Evolutionary conservation across 2,888 invertebrate species (phyloP).

Genomic region (Hipparchia semele): DNA sequence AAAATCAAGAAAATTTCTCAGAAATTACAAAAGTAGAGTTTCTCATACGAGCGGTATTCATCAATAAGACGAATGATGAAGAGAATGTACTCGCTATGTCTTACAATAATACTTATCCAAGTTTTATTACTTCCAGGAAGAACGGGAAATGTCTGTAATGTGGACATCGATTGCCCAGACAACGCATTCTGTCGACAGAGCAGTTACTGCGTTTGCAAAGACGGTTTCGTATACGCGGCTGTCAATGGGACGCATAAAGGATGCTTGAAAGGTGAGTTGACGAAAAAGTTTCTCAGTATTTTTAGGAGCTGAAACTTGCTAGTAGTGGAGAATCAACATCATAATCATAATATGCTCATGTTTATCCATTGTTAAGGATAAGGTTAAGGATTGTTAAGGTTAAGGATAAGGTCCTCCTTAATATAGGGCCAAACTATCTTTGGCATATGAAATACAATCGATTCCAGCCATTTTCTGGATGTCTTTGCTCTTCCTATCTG

Average conservation of each 20-base stretch:
- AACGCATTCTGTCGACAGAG: constrained; percentile 74
- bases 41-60: background rate
- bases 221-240: constrained; percentile 73
- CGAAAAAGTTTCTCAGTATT: background rate
- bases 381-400: no score
- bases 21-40: background rate
- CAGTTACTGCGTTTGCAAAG: constrained; percentile 78
- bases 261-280: constrained; percentile 68
- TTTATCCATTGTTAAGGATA: no score
- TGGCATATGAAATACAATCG: no score
- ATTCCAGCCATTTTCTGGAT: no score
- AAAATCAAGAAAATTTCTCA: background rate
- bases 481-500: no score
- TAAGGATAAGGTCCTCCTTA: no score
- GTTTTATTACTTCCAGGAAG: constrained; percentile 58
- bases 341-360: no score
- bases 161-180: constrained; percentile 76
- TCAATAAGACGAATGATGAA: background rate
- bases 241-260: constrained; percentile 70
- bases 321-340: background rate
- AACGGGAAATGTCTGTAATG: constrained; percentile 71
- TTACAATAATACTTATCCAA: background rate
- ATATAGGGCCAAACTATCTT: no score
- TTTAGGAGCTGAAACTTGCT: background rate
- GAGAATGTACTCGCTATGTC: background rate